Evolutionary conservation across 1,140 invertebrate genomes (phyloP).

Genomic region (Drosophila pachea): DNA sequence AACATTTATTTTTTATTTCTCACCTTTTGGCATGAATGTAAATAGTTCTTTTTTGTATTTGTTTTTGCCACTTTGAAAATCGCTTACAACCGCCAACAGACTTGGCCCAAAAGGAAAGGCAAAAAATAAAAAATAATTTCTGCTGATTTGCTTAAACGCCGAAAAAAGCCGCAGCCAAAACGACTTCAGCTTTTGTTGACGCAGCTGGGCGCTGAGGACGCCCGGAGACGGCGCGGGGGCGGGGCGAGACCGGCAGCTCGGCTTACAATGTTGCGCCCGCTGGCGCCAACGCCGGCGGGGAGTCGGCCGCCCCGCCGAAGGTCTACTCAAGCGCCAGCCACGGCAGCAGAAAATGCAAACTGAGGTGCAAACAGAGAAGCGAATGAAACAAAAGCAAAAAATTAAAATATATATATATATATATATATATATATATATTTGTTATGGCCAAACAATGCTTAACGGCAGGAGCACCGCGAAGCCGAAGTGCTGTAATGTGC

Average conservation of each 20-base stretch:
- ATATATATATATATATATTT: too few relatives aligned
- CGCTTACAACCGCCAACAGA: constrained; percentile 2
- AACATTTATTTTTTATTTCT: neutral
- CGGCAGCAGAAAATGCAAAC: constrained; percentile 2
- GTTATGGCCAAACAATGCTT: neutral
- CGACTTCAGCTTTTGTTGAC: neutral
- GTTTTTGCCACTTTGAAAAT: neutral
- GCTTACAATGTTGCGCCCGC: constrained; percentile 2
- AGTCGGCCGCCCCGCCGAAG: neutral
- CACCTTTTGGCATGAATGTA: neutral
- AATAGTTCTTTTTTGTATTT: constrained; percentile 2
- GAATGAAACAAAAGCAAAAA: neutral
- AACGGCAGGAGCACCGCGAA: neutral
- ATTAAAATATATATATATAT: too few relatives aligned
- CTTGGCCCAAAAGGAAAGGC: neutral
- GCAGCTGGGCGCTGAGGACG: neutral
- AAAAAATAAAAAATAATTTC: neutral
- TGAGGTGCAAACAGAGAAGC: neutral
- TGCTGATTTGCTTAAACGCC: constrained; percentile 6
- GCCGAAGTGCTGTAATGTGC: neutral
- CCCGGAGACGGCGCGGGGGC: neutral
- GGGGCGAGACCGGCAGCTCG: neutral
- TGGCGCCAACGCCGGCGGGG: neutral
- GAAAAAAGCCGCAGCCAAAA: neutral
- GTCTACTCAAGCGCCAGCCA: constrained; percentile 4